These are phyloP conservation scores for Strigamia maritima DNA, from an alignment of 2,888 invertebrate genomes.

Conservation along the genomic window DNA sequence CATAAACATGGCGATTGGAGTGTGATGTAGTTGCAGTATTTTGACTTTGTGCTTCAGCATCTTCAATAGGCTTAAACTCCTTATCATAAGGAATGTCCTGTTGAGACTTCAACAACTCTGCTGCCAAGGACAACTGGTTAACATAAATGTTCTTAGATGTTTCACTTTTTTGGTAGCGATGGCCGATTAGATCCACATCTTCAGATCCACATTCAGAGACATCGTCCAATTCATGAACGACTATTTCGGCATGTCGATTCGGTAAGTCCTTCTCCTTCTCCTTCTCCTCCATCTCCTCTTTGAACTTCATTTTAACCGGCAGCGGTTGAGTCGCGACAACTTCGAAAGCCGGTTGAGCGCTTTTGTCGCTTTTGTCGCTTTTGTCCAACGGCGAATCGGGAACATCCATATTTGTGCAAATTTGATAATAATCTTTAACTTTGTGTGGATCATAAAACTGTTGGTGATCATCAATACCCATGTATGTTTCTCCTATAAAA, in stretches of 20 bases:
- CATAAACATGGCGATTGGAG: conserved; percentile 38
- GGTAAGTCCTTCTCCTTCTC: not conserved
- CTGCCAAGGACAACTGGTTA: conserved; percentile 44
- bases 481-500: conserved; percentile 15
- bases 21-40: conserved; percentile 7
- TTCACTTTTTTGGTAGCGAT: conserved; percentile 43
- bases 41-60: not conserved
- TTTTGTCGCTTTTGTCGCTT: not conserved
- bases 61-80: conserved; percentile 43
- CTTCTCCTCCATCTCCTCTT: not conserved
- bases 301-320: not conserved
- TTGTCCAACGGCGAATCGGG: conserved; percentile 25
- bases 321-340: not conserved
- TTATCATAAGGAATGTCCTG: conserved; percentile 44
- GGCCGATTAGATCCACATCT: conserved; percentile 44
- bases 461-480: conserved; percentile 17
- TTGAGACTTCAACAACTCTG: conserved; percentile 43
- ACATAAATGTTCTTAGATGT: conserved; percentile 42
- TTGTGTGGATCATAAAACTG: conserved; percentile 4
- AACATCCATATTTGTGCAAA: conserved; percentile 31
- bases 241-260: conserved; percentile 41
- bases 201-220: conserved; percentile 45
- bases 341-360: not conserved
- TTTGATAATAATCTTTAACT: conserved; percentile 35
- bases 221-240: conserved; percentile 43